These are phyloP conservation scores for Trichonephila inaurata DNA, from an alignment of 1,140 invertebrate species.

Conservation along the genomic window DNA sequence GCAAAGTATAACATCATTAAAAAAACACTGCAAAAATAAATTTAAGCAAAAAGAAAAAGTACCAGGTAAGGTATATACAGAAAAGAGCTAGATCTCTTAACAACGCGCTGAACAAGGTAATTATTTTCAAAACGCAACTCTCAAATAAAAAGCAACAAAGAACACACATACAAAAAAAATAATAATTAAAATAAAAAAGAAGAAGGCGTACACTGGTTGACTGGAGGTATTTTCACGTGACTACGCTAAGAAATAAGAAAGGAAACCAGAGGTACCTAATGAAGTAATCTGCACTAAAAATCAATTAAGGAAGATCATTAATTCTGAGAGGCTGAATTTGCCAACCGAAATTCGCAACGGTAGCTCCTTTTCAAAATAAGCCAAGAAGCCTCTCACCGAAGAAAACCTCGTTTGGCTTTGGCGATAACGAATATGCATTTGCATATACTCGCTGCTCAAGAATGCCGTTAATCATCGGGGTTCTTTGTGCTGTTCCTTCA, in stretches of 20 bases:
- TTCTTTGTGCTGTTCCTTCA: slow-evolving; percentile 14
- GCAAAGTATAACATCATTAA: not conserved
- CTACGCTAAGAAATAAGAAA: slow-evolving; percentile 5
- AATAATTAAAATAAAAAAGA: not conserved
- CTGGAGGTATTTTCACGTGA: slow-evolving; percentile 54
- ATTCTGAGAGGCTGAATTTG: slow-evolving; percentile 61
- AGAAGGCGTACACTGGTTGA: slow-evolving; percentile 6
- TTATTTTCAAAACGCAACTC: slow-evolving; percentile 44
- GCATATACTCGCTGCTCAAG: slow-evolving; percentile 20
- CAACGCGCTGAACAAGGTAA: slow-evolving; percentile 39
- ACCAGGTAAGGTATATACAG: no score
- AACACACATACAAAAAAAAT: not conserved
- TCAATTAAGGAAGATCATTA: slow-evolving; percentile 70
- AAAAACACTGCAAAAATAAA: not conserved
- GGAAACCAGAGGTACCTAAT: slow-evolving; percentile 25
- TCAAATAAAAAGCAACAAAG: not conserved
- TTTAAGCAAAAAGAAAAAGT: not conserved
- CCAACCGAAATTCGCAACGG: slow-evolving; percentile 32
- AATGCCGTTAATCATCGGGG: not conserved
- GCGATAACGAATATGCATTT: slow-evolving; percentile 36
- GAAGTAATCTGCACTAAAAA: slow-evolving; percentile 74
- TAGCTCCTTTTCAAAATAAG: slow-evolving; percentile 23
- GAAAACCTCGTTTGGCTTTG: slow-evolving; percentile 1
- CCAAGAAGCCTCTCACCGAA: not conserved
- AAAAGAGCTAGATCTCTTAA: not conserved